Conservation (phyloP, 2,113 vertebrate genomes). For the Fulica atra region DNA sequence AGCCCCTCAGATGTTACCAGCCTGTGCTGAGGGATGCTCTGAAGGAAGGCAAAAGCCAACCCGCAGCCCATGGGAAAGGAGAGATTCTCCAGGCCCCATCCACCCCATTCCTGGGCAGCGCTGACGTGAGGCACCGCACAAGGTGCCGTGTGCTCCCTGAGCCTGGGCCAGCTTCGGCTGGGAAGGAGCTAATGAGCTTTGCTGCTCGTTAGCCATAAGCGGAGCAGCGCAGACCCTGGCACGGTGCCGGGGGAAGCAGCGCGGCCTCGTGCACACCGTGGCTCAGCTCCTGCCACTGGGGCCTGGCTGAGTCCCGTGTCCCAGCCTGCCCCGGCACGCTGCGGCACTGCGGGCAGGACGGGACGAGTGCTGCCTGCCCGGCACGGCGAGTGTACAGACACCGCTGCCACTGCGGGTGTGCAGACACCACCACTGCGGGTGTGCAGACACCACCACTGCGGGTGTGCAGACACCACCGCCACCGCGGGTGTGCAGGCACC, state of each 20-base stretch:
- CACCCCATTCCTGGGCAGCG: background rate
- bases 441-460: too few species aligned
- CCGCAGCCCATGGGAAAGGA: background rate
- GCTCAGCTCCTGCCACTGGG: background rate
- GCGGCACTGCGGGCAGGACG: background rate
- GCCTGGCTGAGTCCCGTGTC: background rate
- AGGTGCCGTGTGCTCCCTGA: too few species aligned
- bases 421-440: too few species aligned
- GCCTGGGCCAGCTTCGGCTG: background rate
- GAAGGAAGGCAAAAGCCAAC: too few species aligned
- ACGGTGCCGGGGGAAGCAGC: background rate
- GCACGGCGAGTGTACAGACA: too few species aligned
- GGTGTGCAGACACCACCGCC: too few species aligned
- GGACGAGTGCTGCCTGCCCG: accelerated
- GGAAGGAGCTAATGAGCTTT: too few species aligned
- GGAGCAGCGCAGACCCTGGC: background rate
- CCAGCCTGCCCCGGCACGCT: background rate
- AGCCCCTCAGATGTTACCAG: background rate
- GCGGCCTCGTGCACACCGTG: accelerated
- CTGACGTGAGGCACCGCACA: too few species aligned
- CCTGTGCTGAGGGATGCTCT: too few species aligned
- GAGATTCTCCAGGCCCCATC: too few species aligned
- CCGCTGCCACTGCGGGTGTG: too few species aligned
- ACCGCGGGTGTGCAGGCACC: too few species aligned
- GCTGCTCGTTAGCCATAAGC: background rate